Evolutionary conservation across 1,140 invertebrate genomes (phyloP), one percentile per base, ranked within the genome.

Genomic region (Lethocerus indicus): DNA sequence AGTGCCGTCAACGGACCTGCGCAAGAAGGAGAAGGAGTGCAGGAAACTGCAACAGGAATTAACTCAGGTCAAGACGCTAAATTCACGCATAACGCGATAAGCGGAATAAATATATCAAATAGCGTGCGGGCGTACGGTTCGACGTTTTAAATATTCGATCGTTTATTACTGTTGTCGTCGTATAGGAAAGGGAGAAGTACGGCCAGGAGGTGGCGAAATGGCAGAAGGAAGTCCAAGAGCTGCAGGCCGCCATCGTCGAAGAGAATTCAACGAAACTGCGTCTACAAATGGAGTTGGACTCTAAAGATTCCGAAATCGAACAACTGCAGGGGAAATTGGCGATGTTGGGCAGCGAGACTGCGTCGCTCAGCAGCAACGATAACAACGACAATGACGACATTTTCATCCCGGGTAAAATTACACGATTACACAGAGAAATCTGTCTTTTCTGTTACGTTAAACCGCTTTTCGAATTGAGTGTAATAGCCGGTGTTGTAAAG

Each of bases 271-370:
- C 72, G 0, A 79, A 80, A 57, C 64, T 85, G 42, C 78, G 81
- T 41, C 69, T 95, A 41, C 83, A 92, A 64, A 95, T 96, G 90
- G 92, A 97, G 68, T 69, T 90, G 23, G 92, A 95, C 64, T 87
- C 87, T 54, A 96, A 96, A 65, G 91, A 95, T 63, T 88, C 83
- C 1, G 92, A 96, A 67, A 91, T 95, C 52, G 92, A 96, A 68
- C 81, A 89, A 56, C 66, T 97, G 14, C 80, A 86, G 62, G 78
- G 83, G 62, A 89, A 87, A 61, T 70, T 92, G 42, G 73, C 75
- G 0, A 71, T 74, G 4, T 61, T 84, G 20, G 84, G 79, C 49
- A 83, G 81, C 58, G 90, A 95, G 66, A 90, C 87, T 1, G 85
- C 83, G 1, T 93, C 87, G 7, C 72, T 93, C 26, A 88, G 85